phyloP scores from a whole-genome alignment of 2,113 vertebrate species.

The Nanorana parkeri region DNA sequence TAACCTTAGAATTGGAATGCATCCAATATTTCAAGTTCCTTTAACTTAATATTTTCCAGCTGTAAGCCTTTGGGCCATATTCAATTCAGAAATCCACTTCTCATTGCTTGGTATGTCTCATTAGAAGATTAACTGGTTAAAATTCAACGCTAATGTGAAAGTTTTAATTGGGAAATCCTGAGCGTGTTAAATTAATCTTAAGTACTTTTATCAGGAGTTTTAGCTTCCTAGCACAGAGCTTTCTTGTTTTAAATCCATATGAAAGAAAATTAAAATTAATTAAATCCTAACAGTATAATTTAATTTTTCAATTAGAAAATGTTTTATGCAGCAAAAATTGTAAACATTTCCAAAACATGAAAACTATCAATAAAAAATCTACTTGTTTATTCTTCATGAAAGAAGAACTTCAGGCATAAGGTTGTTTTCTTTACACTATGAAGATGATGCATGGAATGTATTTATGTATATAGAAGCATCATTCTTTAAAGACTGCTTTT shows the following conservation, averaged over 20 bases:
- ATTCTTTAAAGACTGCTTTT: constrained; percentile 8
- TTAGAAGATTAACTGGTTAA: constrained; percentile 74
- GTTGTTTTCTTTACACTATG: constrained; percentile 2
- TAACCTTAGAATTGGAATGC: constrained; percentile 61
- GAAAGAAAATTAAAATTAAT: constrained; percentile 64
- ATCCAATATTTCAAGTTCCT: constrained; percentile 58
- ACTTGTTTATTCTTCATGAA: constrained; percentile 19
- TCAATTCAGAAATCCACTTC: constrained; percentile 66
- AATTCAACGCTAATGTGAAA: constrained; percentile 71
- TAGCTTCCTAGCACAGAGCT: constrained; percentile 32
- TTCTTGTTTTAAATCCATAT: constrained; percentile 58
- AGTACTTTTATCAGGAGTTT: constrained; percentile 70
- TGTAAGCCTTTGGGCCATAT: constrained; percentile 66
- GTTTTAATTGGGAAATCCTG: constrained; percentile 75
- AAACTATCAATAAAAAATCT: constrained; percentile 27
- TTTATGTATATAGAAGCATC: background rate
- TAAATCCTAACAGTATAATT: constrained; percentile 60
- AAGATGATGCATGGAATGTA: background rate
- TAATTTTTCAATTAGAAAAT: constrained; percentile 60
- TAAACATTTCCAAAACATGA: constrained; percentile 39
- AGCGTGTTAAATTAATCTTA: constrained; percentile 73
- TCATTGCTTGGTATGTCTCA: constrained; percentile 69
- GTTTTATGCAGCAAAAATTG: constrained; percentile 56
- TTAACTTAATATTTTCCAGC: constrained; percentile 63
- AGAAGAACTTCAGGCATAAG: background rate